Evolutionary conservation across 2,797 vertebrate species (phyloP).

Genomic region (Scleropages formosus): DNA sequence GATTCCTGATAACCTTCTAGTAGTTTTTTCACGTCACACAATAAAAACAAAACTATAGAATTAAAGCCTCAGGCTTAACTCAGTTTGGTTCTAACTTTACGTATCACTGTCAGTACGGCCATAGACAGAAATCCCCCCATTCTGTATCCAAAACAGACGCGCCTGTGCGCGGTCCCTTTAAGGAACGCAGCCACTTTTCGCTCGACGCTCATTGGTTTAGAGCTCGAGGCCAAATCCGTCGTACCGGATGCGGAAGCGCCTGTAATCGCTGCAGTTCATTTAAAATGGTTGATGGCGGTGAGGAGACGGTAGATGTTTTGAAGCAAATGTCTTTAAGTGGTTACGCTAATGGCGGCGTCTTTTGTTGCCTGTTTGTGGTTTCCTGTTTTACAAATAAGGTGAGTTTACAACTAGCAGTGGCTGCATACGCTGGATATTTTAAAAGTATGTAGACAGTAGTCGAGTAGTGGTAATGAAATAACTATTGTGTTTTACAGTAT

Average conservation of each 20-base stretch:
- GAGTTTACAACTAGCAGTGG: slow-evolving; percentile 32
- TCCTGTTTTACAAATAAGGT: slow-evolving; percentile 93
- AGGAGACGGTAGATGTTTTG: not conserved
- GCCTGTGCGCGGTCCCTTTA: not conserved
- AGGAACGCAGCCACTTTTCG: not conserved
- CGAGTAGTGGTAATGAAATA: slow-evolving; percentile 39
- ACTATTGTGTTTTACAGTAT: slow-evolving; percentile 83
- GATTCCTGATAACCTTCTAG: too few relatives aligned
- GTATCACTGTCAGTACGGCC: too few relatives aligned
- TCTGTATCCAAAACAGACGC: too few relatives aligned
- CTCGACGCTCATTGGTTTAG: not conserved
- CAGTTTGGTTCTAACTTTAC: not conserved
- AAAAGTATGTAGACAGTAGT: not conserved
- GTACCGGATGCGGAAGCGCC: not conserved
- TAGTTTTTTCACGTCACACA: not conserved
- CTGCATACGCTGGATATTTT: not conserved
- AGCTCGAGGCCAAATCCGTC: not conserved
- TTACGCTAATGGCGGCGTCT: slow-evolving; percentile 65
- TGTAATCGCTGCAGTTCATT: slow-evolving; percentile 2
- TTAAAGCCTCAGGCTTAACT: not conserved
- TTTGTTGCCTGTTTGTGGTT: slow-evolving; percentile 75
- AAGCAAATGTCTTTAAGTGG: slow-evolving; percentile 71
- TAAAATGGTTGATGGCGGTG: not conserved
- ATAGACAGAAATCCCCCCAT: too few relatives aligned
- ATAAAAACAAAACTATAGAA: not conserved